Base-by-base conservation (phyloP, 2,888 invertebrate species). In the Drosophila nigricruria region DNA sequence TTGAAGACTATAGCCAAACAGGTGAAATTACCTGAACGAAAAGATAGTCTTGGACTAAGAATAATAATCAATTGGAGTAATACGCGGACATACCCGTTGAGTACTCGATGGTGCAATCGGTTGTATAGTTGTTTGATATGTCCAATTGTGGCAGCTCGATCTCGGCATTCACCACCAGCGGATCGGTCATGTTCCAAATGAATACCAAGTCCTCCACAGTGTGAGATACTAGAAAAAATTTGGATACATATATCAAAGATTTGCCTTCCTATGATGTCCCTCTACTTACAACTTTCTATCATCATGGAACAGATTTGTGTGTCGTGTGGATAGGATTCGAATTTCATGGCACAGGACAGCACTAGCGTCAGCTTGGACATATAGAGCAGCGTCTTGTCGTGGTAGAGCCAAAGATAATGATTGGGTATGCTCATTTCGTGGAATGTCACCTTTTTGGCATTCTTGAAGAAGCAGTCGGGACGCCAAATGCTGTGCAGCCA, bases 351-450 rank as follows among this genome's bases (percentile, higher is more conserved):
- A 92, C 98, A 98, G 0, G 97, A 98, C 34, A 98, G 93, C 0
- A 98, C 97, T 81, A 98, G 92, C 0, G 98, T 98, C 80, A 98
- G 93, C 97, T 97, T 97, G 42, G 97, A 97, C 97, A 97, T 98
- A 92, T 98, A 98, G 32, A 98, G 95, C 73, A 98, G 93, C 0
- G 97, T 97, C 93, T 98, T 98, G 92, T 98, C 97, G 89, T 97
- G 97, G 88, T 97, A 97, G 70, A 98, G 93, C 97, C 97, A 97
- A 14, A 98, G 94, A 91, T 98, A 98, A 92, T 98, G 97, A 91
- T 98, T 98, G 0, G 98, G 97, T 92, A 98, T 97, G 91, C 97
- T 97, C 97, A 98, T 97, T 93, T 97, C 97, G 86, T 98, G 98
- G 90, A 98, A 97, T 18, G 97, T 97, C n/a, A 95, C 97, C 91